A percentile compares a stretch with the other conserved stretches of the same genome.
Conservation (phyloP, 2,888 invertebrate genomes). For the Cephalotes varians region DNA sequence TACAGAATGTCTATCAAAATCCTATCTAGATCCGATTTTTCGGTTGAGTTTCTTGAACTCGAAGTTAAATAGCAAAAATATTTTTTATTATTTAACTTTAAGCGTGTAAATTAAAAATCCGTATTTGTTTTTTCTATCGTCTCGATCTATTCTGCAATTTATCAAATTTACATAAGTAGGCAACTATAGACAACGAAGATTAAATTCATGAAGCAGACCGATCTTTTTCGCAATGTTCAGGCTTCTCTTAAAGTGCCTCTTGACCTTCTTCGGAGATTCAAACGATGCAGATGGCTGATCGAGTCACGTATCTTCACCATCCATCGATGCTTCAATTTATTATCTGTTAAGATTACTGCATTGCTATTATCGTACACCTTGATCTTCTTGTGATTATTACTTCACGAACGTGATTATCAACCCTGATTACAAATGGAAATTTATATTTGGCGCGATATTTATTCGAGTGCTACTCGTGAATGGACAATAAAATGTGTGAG, state of each 20-base stretch:
- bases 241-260: neutral
- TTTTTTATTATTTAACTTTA: neutral
- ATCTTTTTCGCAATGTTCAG: neutral
- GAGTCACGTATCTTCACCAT: neutral
- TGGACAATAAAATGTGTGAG: neutral
- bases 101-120: neutral
- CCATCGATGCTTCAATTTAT: neutral
- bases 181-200: neutral
- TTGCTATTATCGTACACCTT: constrained; percentile 3
- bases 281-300: neutral
- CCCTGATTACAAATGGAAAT: neutral
- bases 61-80: neutral
- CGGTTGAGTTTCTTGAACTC: neutral
- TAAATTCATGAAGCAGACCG: constrained; percentile 6
- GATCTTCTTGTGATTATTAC: constrained; percentile 1
- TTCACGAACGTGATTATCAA: neutral
- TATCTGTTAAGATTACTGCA: constrained; percentile 5
- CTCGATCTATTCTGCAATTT: neutral
- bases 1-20: neutral
- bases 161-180: neutral
- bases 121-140: neutral
- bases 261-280: neutral
- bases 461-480: neutral
- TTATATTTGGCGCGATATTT: neutral
- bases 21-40: neutral